Base-by-base conservation (phyloP, 1,140 invertebrate species). In the Apis cerana region DNA sequence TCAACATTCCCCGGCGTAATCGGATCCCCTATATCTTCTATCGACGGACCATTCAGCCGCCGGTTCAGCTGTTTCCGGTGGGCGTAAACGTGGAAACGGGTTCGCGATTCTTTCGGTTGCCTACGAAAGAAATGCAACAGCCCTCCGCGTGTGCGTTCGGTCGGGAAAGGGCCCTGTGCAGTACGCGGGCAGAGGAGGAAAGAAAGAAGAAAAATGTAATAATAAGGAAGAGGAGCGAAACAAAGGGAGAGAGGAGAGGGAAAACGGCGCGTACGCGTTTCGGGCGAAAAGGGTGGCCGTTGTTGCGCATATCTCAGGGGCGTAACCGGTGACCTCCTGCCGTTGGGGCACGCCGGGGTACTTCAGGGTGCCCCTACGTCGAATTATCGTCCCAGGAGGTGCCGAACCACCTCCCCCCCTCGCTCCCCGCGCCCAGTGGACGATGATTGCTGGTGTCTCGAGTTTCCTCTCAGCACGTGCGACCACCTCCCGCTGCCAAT, bases 61-160 rank as follows among this genome's bases (percentile, higher is more conserved):
- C 27, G 76, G 75, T 88, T 90, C 93, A 94, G 93, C 93, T 94
- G 93, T 83, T 94, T 94, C 93, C 93, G 93, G 93, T 94, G 93
- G 93, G 93, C 93, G 93, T 93, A 80, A 21, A 92, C 89, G 89
- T 90, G 92, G 89, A 94, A 94, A 94, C 93, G 93, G 93, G 93
- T 94, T 94, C 92, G 92, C 92, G 92, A 94, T 92, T 93, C 86
- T 91, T 90, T 88, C 43, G 65, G 56, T 67, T 65, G n/a, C 50
- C 82, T 71, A 48, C 23, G 82, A 83, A 83, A 80, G 82, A 83
- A 83, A 80, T 64, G 87, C 87, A 80, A 85, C 74, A 83, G 75
- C 82, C 76, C 78, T 48, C 68, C n/a, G n/a, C n/a, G n/a, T n/a
- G n/a, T n/a, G n/a, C n/a, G n/a, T n/a, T n/a, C n/a, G n/a, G n/a